phyloP scores from a whole-genome alignment of 2,888 invertebrate species.

The Rutpela maculata region DNA sequence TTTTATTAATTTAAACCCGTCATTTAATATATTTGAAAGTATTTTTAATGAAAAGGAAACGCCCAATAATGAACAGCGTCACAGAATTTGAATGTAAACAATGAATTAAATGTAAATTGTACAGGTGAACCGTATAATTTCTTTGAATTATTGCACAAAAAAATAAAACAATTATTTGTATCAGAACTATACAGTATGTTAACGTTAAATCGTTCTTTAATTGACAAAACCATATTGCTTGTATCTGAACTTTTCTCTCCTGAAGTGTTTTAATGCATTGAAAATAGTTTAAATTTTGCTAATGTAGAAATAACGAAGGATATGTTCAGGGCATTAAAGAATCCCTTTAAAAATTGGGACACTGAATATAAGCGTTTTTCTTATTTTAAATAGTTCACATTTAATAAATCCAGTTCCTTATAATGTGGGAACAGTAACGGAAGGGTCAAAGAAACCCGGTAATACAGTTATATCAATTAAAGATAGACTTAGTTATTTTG shows the following conservation, averaged over 20 bases:
- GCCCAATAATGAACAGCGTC: too few relatives aligned
- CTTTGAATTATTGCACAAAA: not conserved
- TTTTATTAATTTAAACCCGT: too few relatives aligned
- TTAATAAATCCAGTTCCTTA: slow-evolving; percentile 27
- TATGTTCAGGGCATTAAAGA: slow-evolving; percentile 23
- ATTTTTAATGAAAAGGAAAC: too few relatives aligned
- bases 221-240: too few relatives aligned
- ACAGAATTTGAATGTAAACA: too few relatives aligned
- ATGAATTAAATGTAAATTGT: too few relatives aligned
- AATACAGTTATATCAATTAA: slow-evolving; percentile 12
- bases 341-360: slow-evolving; percentile 29
- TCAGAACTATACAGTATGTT: not conserved
- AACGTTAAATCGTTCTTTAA: too few relatives aligned
- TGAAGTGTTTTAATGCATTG: too few relatives aligned
- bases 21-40: too few relatives aligned
- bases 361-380: slow-evolving; percentile 41
- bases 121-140: not conserved
- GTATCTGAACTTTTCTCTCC: too few relatives aligned
- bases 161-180: not conserved
- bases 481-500: too few relatives aligned
- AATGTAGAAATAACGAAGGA: not conserved
- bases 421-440: slow-evolving; percentile 28
- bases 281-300: too few relatives aligned
- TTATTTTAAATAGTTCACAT: slow-evolving; percentile 34
- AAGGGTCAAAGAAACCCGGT: slow-evolving; percentile 22